A percentile compares a stretch with the other conserved stretches of the same genome.
Conservation (phyloP, 2,797 vertebrate species). For the Lophotriccus pileatus region DNA sequence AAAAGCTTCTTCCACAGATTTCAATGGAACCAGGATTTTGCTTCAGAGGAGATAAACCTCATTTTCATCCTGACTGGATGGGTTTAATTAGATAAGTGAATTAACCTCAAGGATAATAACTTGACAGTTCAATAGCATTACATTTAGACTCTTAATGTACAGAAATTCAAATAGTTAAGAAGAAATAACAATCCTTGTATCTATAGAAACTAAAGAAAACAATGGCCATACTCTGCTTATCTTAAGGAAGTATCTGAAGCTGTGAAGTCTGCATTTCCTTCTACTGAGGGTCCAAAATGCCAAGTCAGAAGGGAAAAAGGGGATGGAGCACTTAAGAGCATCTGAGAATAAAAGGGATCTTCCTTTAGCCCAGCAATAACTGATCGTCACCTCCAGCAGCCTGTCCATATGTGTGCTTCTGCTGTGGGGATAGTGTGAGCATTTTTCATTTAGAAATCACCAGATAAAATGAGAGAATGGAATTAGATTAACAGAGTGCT, state of each 20-base stretch:
- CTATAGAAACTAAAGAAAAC: not conserved
- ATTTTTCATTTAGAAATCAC: not conserved
- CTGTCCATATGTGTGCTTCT: accelerated
- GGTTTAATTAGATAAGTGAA: not conserved
- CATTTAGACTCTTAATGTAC: not conserved
- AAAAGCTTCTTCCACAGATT: not conserved
- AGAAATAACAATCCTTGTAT: not conserved
- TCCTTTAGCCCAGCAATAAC: not conserved
- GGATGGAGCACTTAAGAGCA: not conserved
- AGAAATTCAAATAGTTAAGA: not conserved
- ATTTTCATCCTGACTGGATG: not conserved
- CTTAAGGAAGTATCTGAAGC: not conserved
- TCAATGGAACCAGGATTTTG: not conserved
- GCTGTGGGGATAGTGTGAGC: not conserved
- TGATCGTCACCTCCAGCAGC: not conserved
- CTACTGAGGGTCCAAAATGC: not conserved
- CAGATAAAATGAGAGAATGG: not conserved
- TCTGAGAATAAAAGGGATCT: not conserved
- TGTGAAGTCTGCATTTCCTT: not conserved
- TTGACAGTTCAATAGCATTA: not conserved
- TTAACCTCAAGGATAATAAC: not conserved
- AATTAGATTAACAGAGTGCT: not conserved
- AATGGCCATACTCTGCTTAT: not conserved
- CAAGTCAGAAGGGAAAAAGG: not conserved
- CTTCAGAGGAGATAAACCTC: not conserved